Base-by-base conservation (phyloP, 2,113 vertebrate species). In the Paramisgurnus dabryanus region DNA sequence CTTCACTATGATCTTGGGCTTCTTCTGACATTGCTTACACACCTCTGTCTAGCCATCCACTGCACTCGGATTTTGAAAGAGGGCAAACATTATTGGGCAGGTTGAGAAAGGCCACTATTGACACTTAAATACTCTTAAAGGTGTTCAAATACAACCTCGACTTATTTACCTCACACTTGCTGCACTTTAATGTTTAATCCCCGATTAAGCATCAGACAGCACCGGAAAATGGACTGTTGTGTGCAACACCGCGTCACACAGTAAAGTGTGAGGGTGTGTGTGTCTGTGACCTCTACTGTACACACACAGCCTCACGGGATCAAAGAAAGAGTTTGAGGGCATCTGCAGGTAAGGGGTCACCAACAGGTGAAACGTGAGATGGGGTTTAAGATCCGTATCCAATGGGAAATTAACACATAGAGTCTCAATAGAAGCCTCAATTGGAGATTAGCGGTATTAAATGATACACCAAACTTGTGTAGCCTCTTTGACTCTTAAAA, bases 161-260 rank as follows among this genome's bases (percentile, higher is more conserved):
- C 57, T 50, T 93, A 86, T 92, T 92, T 92, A 88, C 90, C 83
- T 86, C 87, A 84, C 84, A 86, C 88, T 78, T 78, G 70, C 86
- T 78, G 80, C 78, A 76, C 87, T 93, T 94, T 91, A 90, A 92
- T 91, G 87, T 88, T 87, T 93, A 93, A 93, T 92, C 91, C 89
- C 82, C 76, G 85, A 85, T 87, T 69, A 84, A 82, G 84, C 84
- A 80, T 90, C 89, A 89, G 88, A 91, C 91, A 90, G 90, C 88
- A 89, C 22, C 5, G 78, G 84, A 84, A 83, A 85, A 79, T 6
- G 18, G 72, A 64, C 88, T 87, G 90, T 94, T 93, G 92, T 93
- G 83, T 90, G 86, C 82, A 80, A 86, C 84, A 85, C 81, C 75
- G 83, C 72, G 61, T 81, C 50, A 73, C 80, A 49, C 9, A 43